A percentile compares a stretch with the other conserved stretches of the same genome.
phyloP scores from a whole-genome alignment of 2,113 vertebrate genomes.

The Acanthisitta chloris region DNA sequence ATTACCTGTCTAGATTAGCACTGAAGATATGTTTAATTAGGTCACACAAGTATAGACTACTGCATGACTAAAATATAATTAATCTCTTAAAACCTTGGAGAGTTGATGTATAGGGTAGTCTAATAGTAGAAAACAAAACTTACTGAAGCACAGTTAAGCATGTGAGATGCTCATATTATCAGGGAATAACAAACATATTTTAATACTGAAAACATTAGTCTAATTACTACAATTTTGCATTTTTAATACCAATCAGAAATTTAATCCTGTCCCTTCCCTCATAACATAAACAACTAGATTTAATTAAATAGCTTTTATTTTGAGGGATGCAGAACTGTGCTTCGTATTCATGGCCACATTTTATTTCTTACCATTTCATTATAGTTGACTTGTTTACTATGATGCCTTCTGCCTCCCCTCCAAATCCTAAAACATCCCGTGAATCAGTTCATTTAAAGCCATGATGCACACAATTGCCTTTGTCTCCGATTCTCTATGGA shows the following conservation, averaged over 20 bases:
- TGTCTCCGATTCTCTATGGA: neutral
- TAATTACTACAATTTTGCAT: slow-evolving; percentile 28
- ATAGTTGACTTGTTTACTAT: neutral
- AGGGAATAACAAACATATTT: slow-evolving; percentile 45
- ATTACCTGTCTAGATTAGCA: slow-evolving; percentile 36
- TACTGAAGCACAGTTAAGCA: slow-evolving; percentile 36
- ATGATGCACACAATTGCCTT: neutral
- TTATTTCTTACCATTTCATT: neutral
- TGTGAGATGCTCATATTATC: slow-evolving; percentile 17
- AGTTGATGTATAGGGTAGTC: neutral
- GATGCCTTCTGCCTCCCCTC: neutral
- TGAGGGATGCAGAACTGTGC: neutral
- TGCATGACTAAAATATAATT: slow-evolving; percentile 34
- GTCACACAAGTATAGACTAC: neutral
- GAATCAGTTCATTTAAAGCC: neutral
- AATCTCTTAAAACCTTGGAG: slow-evolving; percentile 1
- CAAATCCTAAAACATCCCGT: neutral
- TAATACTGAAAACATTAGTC: slow-evolving; percentile 21
- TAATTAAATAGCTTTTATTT: neutral
- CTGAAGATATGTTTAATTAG: slow-evolving; percentile 21
- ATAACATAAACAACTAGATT: neutral
- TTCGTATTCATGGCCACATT: neutral
- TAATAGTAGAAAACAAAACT: slow-evolving; percentile 46
- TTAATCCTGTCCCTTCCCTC: neutral
- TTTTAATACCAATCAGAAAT: slow-evolving; percentile 33